These are phyloP conservation scores for Ochotona curzoniae DNA, from an alignment of 2,113 vertebrate species.

Conservation along the genomic window DNA sequence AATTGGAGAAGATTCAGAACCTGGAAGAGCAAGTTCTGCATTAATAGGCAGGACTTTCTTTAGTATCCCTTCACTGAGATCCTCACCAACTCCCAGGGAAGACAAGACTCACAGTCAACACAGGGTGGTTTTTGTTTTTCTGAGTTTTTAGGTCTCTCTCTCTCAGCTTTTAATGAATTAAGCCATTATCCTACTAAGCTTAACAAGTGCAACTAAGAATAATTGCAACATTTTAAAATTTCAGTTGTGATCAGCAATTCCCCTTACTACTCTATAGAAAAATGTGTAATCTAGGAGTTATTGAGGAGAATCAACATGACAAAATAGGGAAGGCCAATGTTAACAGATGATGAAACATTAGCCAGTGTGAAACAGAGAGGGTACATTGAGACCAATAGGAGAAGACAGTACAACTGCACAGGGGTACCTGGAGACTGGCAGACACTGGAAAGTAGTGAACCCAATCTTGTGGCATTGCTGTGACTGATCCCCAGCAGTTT, in stretches of 20 bases:
- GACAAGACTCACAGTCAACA: neutral
- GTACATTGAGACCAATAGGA: no score
- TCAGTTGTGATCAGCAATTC: neutral
- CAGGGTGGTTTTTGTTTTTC: fast-evolving
- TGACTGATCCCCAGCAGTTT: no score
- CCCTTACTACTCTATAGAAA: neutral
- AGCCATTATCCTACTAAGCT: neutral
- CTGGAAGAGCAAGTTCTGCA: neutral
- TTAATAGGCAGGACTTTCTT: neutral
- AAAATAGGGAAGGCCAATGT: no score
- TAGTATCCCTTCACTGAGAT: neutral
- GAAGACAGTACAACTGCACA: no score
- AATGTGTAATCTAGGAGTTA: neutral
- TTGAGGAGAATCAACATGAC: neutral
- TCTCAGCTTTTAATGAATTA: no score
- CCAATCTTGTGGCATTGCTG: no score
- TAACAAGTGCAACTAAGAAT: neutral
- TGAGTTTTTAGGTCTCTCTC: neutral
- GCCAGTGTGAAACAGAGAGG: no score
- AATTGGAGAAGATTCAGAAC: neutral
- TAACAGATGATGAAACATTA: no score
- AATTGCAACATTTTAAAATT: neutral
- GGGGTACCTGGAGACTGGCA: no score
- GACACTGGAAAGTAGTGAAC: no score
- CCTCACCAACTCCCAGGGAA: neutral